These are phyloP conservation scores for Lapara coniferarum DNA, from an alignment of 2,888 invertebrate species.

Conservation along the genomic window DNA sequence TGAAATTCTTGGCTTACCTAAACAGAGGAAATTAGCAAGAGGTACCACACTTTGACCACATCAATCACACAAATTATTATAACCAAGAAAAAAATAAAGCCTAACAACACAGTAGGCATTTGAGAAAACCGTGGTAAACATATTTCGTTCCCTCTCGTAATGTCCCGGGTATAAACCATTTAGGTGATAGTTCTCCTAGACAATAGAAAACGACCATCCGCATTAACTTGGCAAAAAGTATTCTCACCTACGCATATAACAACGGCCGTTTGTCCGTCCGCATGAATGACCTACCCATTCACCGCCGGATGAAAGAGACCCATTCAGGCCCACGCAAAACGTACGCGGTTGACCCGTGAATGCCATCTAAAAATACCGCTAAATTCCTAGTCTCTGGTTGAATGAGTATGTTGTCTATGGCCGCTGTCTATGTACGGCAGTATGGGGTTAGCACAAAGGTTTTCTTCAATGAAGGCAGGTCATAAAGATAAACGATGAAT, in stretches of 20 bases:
- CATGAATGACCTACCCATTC: constrained; percentile 58
- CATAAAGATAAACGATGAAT: neutral
- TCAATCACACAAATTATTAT: too few relatives aligned
- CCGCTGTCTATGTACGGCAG: too few relatives aligned
- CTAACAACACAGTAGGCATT: too few relatives aligned
- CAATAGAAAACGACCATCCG: too few relatives aligned
- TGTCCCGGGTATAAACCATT: too few relatives aligned
- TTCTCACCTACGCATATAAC: constrained; percentile 1
- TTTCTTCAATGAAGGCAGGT: neutral
- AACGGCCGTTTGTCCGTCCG: constrained; percentile 29
- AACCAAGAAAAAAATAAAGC: too few relatives aligned
- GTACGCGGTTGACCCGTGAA: constrained; percentile 34
- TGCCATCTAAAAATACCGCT: constrained; percentile 45
- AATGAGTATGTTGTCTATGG: constrained; percentile 27
- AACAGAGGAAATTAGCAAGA: too few relatives aligned
- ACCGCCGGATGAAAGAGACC: constrained; percentile 49
- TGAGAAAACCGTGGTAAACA: too few relatives aligned
- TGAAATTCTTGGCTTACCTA: too few relatives aligned
- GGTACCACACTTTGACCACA: too few relatives aligned
- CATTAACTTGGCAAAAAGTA: neutral
- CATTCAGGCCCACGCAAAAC: constrained; percentile 62
- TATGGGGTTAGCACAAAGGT: constrained; percentile 11
- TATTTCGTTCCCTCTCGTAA: too few relatives aligned
- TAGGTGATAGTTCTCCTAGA: neutral
- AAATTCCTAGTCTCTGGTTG: constrained; percentile 35